Evolutionary conservation across 2,888 invertebrate species (phyloP).

Genomic region (Cataglyphis albicans): DNA sequence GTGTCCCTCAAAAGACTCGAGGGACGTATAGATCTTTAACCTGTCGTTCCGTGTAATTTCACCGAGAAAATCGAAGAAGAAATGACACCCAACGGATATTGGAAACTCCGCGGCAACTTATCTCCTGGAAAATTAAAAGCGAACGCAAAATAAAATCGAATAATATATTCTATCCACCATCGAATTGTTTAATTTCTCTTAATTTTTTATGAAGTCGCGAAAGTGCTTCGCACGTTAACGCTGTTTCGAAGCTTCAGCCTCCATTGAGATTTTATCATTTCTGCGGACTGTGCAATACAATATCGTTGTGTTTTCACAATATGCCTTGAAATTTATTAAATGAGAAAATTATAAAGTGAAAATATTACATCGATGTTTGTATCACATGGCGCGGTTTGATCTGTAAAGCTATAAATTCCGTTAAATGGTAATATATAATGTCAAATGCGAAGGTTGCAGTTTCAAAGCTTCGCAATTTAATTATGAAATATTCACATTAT

Average conservation of each 20-base stretch:
- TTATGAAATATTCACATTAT: slow-evolving; percentile 35
- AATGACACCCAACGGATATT: slow-evolving; percentile 42
- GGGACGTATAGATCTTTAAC: slow-evolving; percentile 36
- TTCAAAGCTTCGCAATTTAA: slow-evolving; percentile 45
- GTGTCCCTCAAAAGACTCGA: slow-evolving; percentile 21
- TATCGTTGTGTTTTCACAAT: slow-evolving; percentile 31
- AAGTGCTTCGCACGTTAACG: neutral
- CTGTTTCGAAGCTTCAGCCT: neutral
- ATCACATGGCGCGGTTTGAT: slow-evolving; percentile 17
- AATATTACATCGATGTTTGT: slow-evolving; percentile 25
- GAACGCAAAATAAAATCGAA: slow-evolving; percentile 35
- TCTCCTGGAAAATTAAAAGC: slow-evolving; percentile 46
- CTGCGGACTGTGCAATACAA: slow-evolving; percentile 14
- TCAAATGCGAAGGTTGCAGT: neutral
- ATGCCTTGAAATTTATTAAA: slow-evolving; percentile 31
- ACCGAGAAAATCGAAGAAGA: slow-evolving; percentile 15
- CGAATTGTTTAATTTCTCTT: slow-evolving; percentile 5
- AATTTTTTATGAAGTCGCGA: neutral
- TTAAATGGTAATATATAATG: neutral
- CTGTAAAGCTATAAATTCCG: slow-evolving; percentile 30
- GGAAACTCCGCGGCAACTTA: slow-evolving; percentile 42
- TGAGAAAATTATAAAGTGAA: slow-evolving; percentile 34
- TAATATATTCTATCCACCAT: neutral
- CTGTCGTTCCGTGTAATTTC: slow-evolving; percentile 49
- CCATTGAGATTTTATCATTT: slow-evolving; percentile 14